These are phyloP conservation scores for Callaeas wilsoni DNA, from an alignment of 2,113 vertebrate genomes.

Conservation along the genomic window DNA sequence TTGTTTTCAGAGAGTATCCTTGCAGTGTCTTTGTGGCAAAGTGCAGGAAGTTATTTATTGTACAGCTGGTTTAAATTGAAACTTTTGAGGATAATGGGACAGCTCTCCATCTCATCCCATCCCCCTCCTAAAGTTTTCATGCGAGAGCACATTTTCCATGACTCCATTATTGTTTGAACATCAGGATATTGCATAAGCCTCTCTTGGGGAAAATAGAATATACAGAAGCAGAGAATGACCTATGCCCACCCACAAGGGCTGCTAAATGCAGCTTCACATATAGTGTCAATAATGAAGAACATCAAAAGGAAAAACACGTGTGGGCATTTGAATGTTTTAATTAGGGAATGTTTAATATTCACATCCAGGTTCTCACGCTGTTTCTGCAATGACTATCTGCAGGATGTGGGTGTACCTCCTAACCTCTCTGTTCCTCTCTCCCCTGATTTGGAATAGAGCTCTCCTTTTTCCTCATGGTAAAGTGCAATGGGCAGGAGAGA, in stretches of 20 bases:
- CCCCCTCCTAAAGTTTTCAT: neutral
- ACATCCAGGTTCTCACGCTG: neutral
- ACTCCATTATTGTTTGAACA: constrained; percentile 43
- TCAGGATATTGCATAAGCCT: constrained; percentile 62
- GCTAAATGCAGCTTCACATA: neutral
- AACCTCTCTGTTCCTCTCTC: neutral
- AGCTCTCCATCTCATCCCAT: neutral
- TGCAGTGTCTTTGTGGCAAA: constrained; percentile 13
- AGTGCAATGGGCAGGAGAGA: neutral
- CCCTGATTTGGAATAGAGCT: neutral
- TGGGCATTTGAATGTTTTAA: neutral
- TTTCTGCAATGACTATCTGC: neutral
- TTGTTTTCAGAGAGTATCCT: constrained; percentile 11
- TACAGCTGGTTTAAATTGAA: constrained; percentile 62
- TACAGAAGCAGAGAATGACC: constrained; percentile 27
- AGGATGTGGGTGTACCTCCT: neutral
- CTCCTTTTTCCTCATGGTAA: neutral
- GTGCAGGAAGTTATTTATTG: constrained; percentile 30
- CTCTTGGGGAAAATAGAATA: constrained; percentile 38
- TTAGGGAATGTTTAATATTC: neutral
- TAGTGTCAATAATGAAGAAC: neutral
- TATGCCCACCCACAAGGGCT: constrained; percentile 3
- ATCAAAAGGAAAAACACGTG: neutral
- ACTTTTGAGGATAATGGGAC: constrained; percentile 26
- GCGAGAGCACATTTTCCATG: constrained; percentile 59